These are phyloP conservation scores for Pomacea canaliculata DNA, from an alignment of 2,888 invertebrate species.

Conservation along the genomic window DNA sequence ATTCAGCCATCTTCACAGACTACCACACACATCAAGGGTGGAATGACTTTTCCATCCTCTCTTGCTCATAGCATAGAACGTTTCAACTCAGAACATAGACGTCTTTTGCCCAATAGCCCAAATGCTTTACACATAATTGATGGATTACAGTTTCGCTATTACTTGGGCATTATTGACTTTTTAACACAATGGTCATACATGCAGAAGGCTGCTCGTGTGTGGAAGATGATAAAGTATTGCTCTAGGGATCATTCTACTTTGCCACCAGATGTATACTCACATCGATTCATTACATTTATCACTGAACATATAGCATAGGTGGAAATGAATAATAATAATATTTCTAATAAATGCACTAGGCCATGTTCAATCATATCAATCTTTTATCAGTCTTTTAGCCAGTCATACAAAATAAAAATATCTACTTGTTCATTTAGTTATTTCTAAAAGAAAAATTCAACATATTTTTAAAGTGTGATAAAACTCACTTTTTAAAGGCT, in stretches of 20 bases:
- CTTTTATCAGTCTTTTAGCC: too few relatives aligned
- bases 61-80: conserved; percentile 28
- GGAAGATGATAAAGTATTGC: conserved; percentile 53
- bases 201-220: conserved; percentile 45
- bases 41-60: conserved; percentile 34
- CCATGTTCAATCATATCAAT: too few relatives aligned
- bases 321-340: too few relatives aligned
- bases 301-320: conserved; percentile 34
- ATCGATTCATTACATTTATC: conserved; percentile 52
- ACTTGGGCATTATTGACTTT: conserved; percentile 62
- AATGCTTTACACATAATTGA: conserved; percentile 62
- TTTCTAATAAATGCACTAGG: too few relatives aligned
- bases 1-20: neutral
- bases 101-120: conserved; percentile 53
- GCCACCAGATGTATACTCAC: conserved; percentile 50
- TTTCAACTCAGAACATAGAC: conserved; percentile 35
- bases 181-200: conserved; percentile 54
- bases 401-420: too few relatives aligned
- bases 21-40: conserved; percentile 7
- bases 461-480: too few relatives aligned
- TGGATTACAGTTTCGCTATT: conserved; percentile 52
- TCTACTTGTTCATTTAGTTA: too few relatives aligned
- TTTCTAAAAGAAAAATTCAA: too few relatives aligned
- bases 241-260: conserved; percentile 59
- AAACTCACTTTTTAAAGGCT: too few relatives aligned